phyloP scores from a whole-genome alignment of 2,888 invertebrate genomes.

The Carabus problematicus region DNA sequence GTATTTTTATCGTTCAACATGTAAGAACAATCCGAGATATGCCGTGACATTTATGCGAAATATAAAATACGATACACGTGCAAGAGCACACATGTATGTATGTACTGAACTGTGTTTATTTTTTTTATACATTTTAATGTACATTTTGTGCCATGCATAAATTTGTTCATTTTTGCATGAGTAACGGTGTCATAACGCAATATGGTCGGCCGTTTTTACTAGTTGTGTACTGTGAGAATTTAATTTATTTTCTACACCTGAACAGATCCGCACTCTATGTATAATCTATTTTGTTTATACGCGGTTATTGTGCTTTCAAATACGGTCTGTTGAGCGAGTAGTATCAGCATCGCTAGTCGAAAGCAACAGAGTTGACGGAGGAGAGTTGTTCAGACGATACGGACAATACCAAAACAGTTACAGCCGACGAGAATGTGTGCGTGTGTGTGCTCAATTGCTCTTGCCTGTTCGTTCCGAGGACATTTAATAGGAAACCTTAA shows the following conservation, averaged over 20 bases:
- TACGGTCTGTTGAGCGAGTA: background rate
- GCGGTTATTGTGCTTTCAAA: background rate
- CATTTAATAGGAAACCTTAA: slow-evolving; percentile 12
- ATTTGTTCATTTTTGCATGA: background rate
- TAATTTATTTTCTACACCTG: no score
- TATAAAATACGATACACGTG: slow-evolving; percentile 14
- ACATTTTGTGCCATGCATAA: slow-evolving; percentile 12
- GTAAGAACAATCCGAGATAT: slow-evolving; percentile 14
- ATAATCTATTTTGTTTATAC: no score
- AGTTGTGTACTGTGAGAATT: no score
- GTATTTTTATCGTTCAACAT: slow-evolving; percentile 25
- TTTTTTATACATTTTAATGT: slow-evolving; percentile 19
- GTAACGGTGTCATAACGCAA: no score
- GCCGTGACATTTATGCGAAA: slow-evolving; percentile 26
- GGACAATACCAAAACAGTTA: background rate
- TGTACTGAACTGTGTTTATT: background rate
- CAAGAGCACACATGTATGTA: background rate
- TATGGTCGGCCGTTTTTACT: no score
- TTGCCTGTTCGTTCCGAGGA: no score
- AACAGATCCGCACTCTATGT: no score
- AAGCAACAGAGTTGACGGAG: slow-evolving; percentile 2
- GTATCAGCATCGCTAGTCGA: background rate
- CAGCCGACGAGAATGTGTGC: background rate
- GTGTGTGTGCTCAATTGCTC: no score
- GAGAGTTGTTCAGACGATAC: background rate